Base-by-base conservation (phyloP, 2,113 vertebrate species). In the Capra hircus region DNA sequence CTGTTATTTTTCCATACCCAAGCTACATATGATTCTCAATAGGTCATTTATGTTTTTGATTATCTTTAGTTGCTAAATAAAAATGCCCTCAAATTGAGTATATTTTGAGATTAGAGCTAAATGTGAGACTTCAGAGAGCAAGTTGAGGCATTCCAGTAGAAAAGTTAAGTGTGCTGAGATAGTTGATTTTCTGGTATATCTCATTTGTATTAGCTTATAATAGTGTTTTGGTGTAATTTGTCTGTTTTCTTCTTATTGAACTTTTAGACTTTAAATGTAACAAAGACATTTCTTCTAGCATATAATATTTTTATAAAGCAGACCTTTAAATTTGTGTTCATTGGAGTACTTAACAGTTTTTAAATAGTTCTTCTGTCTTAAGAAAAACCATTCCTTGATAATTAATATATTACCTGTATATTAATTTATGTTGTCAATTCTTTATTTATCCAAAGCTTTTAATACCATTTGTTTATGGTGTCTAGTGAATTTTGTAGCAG, bases 261-360 rank as follows among this genome's bases (percentile, higher is more conserved):
- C 21, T 67, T 92, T 74, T 90, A 92, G 16, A 90, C 11, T 59
- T 96, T 88, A 88, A 88, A 57, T 87, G 12, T 88, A 45, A 92
- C 16, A 81, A 62, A 81, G 25, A n/a, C 25, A 2, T 84, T 43
- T 84, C 83, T 84, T 45, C 30, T 14, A 57, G 33, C 80, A 48
- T 84, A 14, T 59, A 74, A 52, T 43, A 71, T 88, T 90, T 88
- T 3, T 85, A 82, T 91, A 97, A 84, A 86, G 21, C 59, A 88
- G 55, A 64, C 92, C 14, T 50, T 50, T 60, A 53, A 83, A 7
- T 80, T 71, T 90, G 11, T 81, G 28, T 94, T 93, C 13, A 45
- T 74, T 90, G 57, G 27, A 93, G 71, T 23, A 80, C 17, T 96
- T 95, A 90, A 83, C 33, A 71, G 71, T 84, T 91, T 97, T 88